These are phyloP conservation scores for Luffia ferchaultella DNA, from an alignment of 2,888 invertebrate genomes.

Conservation along the genomic window DNA sequence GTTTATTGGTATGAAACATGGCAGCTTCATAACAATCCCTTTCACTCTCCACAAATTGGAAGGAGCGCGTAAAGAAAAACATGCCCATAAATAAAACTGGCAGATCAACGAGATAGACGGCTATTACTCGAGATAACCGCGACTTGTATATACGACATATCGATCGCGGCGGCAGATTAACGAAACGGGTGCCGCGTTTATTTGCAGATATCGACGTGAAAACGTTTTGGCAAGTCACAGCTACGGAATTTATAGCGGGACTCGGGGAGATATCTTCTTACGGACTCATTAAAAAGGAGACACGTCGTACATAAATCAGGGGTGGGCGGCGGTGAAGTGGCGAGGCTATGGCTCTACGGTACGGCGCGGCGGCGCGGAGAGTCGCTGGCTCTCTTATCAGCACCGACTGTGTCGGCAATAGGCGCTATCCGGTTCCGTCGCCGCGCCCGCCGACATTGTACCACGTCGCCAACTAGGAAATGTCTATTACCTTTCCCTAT, in stretches of 20 bases:
- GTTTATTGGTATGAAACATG: slow-evolving; percentile 64
- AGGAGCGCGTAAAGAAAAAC: slow-evolving; percentile 64
- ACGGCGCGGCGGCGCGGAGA: slow-evolving; percentile 19
- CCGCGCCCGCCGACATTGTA: slow-evolving; percentile 43
- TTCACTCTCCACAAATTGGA: slow-evolving; percentile 66
- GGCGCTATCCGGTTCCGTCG: slow-evolving; percentile 64
- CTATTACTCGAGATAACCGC: slow-evolving; percentile 61
- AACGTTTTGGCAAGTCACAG: slow-evolving; percentile 55
- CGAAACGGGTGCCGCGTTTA: slow-evolving; percentile 50
- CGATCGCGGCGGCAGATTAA: slow-evolving; percentile 55
- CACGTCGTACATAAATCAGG: slow-evolving; percentile 64
- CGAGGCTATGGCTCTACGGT: slow-evolving; percentile 18
- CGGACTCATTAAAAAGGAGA: slow-evolving; percentile 66
- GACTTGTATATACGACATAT: slow-evolving; percentile 58
- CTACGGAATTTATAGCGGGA: slow-evolving; percentile 56
- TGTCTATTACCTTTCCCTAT: slow-evolving; percentile 2
- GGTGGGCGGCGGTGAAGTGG: slow-evolving; percentile 28
- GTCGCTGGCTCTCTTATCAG: slow-evolving; percentile 7
- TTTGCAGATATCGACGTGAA: slow-evolving; percentile 59
- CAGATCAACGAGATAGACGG: slow-evolving; percentile 64
- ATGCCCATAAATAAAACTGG: slow-evolving; percentile 64
- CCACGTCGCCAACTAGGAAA: slow-evolving; percentile 14
- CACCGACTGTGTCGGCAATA: slow-evolving; percentile 35
- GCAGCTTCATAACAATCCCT: slow-evolving; percentile 62
- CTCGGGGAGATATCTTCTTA: slow-evolving; percentile 61